phyloP scores from a whole-genome alignment of 1,140 invertebrate species.

The Penaeus japonicus region DNA sequence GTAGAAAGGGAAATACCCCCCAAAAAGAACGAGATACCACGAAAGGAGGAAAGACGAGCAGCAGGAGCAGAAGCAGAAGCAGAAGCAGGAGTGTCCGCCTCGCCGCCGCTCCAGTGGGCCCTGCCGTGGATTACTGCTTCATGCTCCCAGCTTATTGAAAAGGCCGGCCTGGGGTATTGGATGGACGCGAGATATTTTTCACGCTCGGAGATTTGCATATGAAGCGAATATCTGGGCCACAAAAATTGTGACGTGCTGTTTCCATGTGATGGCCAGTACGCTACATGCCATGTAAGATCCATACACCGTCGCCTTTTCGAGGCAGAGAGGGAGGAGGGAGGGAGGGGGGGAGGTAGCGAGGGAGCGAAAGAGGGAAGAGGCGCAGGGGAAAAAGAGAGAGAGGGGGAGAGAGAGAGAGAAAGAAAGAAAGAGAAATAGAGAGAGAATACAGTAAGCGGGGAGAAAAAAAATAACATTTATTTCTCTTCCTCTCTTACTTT shows the following conservation, averaged over 20 bases:
- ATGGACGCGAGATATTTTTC: conserved; percentile 56
- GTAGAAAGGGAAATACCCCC: neutral
- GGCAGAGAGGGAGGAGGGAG: no score
- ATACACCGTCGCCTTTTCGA: conserved; percentile 14
- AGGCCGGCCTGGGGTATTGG: conserved; percentile 54
- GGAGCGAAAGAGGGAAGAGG: no score
- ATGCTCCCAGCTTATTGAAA: conserved; percentile 54
- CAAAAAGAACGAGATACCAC: neutral
- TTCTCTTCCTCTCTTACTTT: no score
- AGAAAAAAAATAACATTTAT: no score
- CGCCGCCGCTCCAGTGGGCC: neutral
- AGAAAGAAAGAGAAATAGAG: no score
- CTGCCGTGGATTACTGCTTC: conserved; percentile 46
- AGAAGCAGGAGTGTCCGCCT: neutral
- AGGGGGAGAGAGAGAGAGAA: no score
- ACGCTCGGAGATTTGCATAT: conserved; percentile 54
- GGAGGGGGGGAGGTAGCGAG: no score
- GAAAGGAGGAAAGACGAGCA: neutral
- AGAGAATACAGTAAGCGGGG: no score
- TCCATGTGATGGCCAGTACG: conserved; percentile 49
- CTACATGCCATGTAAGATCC: conserved; percentile 42
- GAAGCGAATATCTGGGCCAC: conserved; percentile 55
- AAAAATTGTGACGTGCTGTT: conserved; percentile 55
- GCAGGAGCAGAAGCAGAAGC: neutral
- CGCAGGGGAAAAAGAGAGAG: no score